A percentile compares a stretch with the other conserved stretches of the same genome.
Evolutionary conservation across 2,797 vertebrate genomes (phyloP).

Genomic region (Odontamblyopus lacepedii): DNA sequence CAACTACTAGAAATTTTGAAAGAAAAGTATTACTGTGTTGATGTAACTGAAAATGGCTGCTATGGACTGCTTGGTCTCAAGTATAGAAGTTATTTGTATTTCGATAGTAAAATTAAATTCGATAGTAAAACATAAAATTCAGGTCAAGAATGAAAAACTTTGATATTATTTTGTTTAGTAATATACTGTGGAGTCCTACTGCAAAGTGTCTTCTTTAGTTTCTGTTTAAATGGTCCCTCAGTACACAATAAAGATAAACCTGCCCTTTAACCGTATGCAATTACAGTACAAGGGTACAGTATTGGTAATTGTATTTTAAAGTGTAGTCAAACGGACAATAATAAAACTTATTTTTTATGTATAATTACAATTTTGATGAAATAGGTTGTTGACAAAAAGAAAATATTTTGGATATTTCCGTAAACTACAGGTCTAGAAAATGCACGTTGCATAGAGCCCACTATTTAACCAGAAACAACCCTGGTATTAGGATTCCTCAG

Average conservation of each 20-base stretch:
- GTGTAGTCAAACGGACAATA: too few relatives aligned
- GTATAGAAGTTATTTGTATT: too few relatives aligned
- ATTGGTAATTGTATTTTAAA: too few relatives aligned
- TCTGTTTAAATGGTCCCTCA: not conserved
- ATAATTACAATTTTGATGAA: too few relatives aligned
- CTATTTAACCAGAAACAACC: not conserved
- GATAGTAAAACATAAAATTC: too few relatives aligned
- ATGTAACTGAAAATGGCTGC: not conserved
- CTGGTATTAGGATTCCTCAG: conserved; percentile 13
- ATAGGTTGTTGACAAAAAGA: not conserved
- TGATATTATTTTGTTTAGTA: too few relatives aligned
- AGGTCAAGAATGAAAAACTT: too few relatives aligned
- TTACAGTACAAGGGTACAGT: too few relatives aligned
- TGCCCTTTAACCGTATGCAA: conserved; percentile 10
- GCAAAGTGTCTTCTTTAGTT: not conserved
- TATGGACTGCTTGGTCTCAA: too few relatives aligned
- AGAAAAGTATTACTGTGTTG: not conserved
- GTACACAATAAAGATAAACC: conserved; percentile 21
- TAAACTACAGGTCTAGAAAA: not conserved
- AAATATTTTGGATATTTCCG: not conserved
- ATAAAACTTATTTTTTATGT: too few relatives aligned
- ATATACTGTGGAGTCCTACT: too few relatives aligned
- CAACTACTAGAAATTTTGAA: not conserved
- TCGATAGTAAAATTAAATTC: too few relatives aligned
- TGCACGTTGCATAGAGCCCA: not conserved